Evolutionary conservation across 2,888 invertebrate species (phyloP).

Genomic region (Eumerus sabulonum): DNA sequence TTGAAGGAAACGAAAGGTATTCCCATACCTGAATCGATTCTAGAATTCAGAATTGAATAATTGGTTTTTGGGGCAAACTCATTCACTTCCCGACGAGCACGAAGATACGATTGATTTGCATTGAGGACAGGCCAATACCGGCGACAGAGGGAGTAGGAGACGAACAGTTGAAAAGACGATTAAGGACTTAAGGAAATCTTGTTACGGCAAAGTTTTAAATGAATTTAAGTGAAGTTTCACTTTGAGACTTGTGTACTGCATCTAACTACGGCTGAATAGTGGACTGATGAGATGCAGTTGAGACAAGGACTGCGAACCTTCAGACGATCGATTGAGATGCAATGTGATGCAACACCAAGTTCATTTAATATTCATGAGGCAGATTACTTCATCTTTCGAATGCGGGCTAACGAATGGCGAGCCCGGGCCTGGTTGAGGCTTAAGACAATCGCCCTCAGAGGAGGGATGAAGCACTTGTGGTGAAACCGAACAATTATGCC

Average conservation of each 20-base stretch:
- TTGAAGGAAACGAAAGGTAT: conserved; percentile 55
- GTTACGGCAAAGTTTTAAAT: conserved; percentile 58
- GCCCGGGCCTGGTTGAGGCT: neutral
- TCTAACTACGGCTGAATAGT: conserved; percentile 43
- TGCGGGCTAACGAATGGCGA: conserved; percentile 1
- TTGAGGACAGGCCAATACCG: neutral
- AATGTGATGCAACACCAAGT: conserved; percentile 55
- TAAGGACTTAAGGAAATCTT: conserved; percentile 51
- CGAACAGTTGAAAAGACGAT: conserved; percentile 26
- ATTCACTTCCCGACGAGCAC: neutral
- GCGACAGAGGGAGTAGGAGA: neutral
- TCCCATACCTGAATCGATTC: conserved; percentile 10
- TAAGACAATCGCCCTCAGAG: neutral
- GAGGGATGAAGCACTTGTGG: neutral
- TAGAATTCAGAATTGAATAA: conserved; percentile 60
- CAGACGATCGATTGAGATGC: conserved; percentile 21
- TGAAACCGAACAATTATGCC: neutral
- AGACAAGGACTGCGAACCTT: conserved; percentile 9
- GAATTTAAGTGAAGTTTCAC: conserved; percentile 53
- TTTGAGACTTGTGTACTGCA: conserved; percentile 21
- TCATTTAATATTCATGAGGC: conserved; percentile 59
- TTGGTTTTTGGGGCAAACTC: conserved; percentile 45
- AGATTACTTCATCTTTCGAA: conserved; percentile 43
- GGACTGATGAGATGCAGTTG: conserved; percentile 47
- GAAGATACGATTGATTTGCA: conserved; percentile 51